Evolutionary conservation across 1,140 invertebrate species (phyloP), one percentile per base, ranked within the genome.

Genomic region (Rhizoglyphus robini): DNA sequence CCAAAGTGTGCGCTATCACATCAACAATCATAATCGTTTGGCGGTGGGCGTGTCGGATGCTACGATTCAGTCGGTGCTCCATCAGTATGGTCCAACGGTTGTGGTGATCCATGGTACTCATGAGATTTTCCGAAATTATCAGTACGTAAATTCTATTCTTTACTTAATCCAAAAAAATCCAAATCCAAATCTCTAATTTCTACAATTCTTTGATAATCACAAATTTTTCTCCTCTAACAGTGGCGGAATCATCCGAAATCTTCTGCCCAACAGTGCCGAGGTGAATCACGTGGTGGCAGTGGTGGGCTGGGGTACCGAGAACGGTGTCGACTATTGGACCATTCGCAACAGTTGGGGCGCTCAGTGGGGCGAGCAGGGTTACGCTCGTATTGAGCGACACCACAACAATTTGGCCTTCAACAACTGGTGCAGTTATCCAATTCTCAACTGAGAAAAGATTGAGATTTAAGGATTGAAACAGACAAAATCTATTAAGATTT

Each of bases 291-390:
- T 67, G n/a, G 71, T 72, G 3, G 36, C 69, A 34, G 67, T 67
- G 38, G 70, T 72, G 38, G 79, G 79, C 15, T 80, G 79, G 64
- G 79, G 78, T 0, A 69, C 63, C 5, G 65, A 69, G 31, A 72
- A 73, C 25, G 72, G 73, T 11, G 66, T 73, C 32, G 72, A 77
- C 31, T 78, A 74, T 67, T 78, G 76, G 75, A 66, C 77, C 20
- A 75, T 79, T 13, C 78, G 78, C 65, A 79, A 79, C 70, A 66
- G 68, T 25, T 72, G 71, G 74, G 72, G 72, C 3, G 63, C 66
- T n/a, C 13, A 32, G 18, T 83, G 81, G 81, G 81, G 81, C 59
- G 72, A 76, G 11, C 27, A 76, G 31, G 81, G 81, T 4, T 82
- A 81, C 70, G 74, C 83, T 31, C 71, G 73, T 47, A 81, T 82